Conservation (phyloP, 2,888 invertebrate species). For the Drosophila mettleri region DNA sequence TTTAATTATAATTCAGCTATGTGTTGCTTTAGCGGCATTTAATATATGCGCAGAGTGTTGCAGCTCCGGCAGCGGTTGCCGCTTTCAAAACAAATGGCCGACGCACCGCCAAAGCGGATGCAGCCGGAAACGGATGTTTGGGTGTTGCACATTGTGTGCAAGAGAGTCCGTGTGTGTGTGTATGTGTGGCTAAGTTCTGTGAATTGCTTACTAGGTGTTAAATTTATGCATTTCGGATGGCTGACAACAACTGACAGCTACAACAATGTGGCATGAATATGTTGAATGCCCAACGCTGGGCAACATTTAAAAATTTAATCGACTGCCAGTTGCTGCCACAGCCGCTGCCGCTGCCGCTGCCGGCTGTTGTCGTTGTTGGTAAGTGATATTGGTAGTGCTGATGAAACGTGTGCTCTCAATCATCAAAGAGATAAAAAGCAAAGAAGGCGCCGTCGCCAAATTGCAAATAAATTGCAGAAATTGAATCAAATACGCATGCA, state of each 20-base stretch:
- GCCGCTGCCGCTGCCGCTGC: neutral
- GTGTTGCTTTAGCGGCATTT: slow-evolving; percentile 62
- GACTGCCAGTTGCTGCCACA: slow-evolving; percentile 16
- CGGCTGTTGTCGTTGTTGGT: slow-evolving; percentile 3
- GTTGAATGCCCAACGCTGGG: slow-evolving; percentile 25
- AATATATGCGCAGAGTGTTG: slow-evolving; percentile 73
- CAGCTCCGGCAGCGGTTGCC: slow-evolving; percentile 62
- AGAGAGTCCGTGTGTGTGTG: slow-evolving; percentile 21
- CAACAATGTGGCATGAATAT: slow-evolving; percentile 62
- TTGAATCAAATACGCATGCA: slow-evolving; percentile 83
- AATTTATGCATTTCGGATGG: slow-evolving; percentile 80
- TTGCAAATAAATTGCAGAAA: slow-evolving; percentile 83
- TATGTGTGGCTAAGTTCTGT: slow-evolving; percentile 50
- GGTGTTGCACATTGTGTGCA: slow-evolving; percentile 73
- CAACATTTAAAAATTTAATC: slow-evolving; percentile 69
- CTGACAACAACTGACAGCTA: slow-evolving; percentile 63
- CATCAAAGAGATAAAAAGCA: slow-evolving; percentile 78
- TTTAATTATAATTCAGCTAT: slow-evolving; percentile 63
- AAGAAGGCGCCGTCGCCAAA: slow-evolving; percentile 72
- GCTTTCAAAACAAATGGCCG: slow-evolving; percentile 73
- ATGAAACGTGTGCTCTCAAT: slow-evolving; percentile 76
- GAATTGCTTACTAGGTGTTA: slow-evolving; percentile 76
- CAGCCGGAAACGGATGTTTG: slow-evolving; percentile 77
- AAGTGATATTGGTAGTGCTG: slow-evolving; percentile 48
- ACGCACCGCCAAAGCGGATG: slow-evolving; percentile 68